Conservation (phyloP, 2,888 invertebrate species). For the Drosophila putrida region DNA sequence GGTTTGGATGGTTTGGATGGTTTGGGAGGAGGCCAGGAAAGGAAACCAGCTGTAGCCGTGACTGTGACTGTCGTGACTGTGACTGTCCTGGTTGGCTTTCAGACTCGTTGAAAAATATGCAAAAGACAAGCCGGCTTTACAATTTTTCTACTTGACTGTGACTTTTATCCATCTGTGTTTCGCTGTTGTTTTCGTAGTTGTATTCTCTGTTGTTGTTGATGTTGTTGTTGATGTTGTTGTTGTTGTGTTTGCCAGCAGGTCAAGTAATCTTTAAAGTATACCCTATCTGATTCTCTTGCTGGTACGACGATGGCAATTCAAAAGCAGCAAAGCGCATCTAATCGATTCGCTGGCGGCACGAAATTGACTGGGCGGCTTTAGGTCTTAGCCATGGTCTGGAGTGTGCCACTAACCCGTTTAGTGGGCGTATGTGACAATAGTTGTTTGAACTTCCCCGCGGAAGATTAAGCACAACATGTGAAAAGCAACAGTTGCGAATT, state of each 20-base stretch:
- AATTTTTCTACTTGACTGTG: constrained; percentile 77
- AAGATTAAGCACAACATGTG: constrained; percentile 51
- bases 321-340: constrained; percentile 57
- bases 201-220: background rate
- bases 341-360: constrained; percentile 55
- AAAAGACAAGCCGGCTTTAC: constrained; percentile 58
- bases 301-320: constrained; percentile 31
- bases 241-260: constrained; percentile 46
- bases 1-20: too few species aligned
- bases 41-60: background rate
- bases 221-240: constrained; percentile 4
- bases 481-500: constrained; percentile 44
- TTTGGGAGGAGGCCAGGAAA: background rate
- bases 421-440: constrained; percentile 75
- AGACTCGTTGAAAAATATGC: constrained; percentile 52
- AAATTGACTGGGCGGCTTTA: constrained; percentile 12
- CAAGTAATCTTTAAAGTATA: constrained; percentile 54
- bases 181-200: background rate
- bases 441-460: constrained; percentile 49
- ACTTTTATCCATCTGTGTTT: constrained; percentile 38
- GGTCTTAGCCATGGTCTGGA: constrained; percentile 2
- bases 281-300: constrained; percentile 13
- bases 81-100: constrained; percentile 23
- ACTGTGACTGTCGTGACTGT: constrained; percentile 17
- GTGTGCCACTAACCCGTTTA: constrained; percentile 60